Evolutionary conservation across 1,140 invertebrate species (phyloP), one percentile per base, ranked within the genome.

Genomic region (Zaprionus africanus): DNA sequence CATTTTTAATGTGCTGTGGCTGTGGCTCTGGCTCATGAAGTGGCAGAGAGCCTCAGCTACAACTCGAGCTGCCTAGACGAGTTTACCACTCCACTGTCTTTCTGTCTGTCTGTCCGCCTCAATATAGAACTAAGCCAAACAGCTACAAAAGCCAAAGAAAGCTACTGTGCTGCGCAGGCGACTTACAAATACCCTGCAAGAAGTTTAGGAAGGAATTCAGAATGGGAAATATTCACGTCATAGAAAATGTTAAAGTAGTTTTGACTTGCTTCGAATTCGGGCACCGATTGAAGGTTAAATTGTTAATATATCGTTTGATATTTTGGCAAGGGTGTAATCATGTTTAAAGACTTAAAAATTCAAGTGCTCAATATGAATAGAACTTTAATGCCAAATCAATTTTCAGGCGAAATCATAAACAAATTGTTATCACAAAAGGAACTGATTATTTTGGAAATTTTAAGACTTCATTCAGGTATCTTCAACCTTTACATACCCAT

Each of bases 1-100:
- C 84, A 88, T 88, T 88, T 88, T 88, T 88, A 90, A 88, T 85
- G 72, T 88, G 78, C 78, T 71, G 57, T 51, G 41, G 61, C 63
- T 56, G 43, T n/a, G 43, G 43, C 43, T 46, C 5, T 17, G 4
- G 49, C 19, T 53, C 22, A 67, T 57, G 38, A 49, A 67, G 64
- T 67, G 57, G 36, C 68, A 68, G 70, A 62, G 70, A 74, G 63
- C 63, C 41, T 56, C 72, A 49, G 58, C 17, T 19, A 5, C 73
- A 34, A 43, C 64, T 26, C 28, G 66, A 76, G 59, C 77, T 79
- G 78, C 78, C 82, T 75, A 84, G 82, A 85, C 82, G 71, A 85
- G 82, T 85, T 85, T 84, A 64, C 49, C 60, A 61, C 41, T 65
- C 61, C 36, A 38, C 17, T 41, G 17, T 49, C 41, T 62, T 58